A percentile compares a stretch with the other conserved stretches of the same genome.
Conservation (phyloP, 2,888 invertebrate genomes). For the Leptopilina syphax region DNA sequence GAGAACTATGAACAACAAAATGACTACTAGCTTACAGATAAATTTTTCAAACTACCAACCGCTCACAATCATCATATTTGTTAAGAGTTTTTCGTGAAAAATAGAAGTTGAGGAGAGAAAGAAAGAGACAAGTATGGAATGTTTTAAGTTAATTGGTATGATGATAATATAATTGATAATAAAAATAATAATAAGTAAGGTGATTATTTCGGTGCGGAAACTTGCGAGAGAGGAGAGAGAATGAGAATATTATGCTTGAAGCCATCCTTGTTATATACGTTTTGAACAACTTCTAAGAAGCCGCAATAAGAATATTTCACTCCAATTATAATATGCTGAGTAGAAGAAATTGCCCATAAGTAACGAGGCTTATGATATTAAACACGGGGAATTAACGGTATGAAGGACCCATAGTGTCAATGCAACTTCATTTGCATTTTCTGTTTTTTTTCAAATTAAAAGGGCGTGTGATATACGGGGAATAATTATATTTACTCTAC, state of each 20-base stretch:
- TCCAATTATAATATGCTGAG: constrained; percentile 15
- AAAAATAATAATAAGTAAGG: neutral
- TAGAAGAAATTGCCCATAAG: constrained; percentile 18
- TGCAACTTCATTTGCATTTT: constrained; percentile 15
- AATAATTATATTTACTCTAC: constrained; percentile 1
- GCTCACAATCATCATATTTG: neutral
- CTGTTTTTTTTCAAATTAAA: too few species aligned
- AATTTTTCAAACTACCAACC: neutral
- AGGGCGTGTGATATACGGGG: neutral
- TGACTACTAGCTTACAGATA: neutral
- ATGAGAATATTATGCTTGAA: neutral
- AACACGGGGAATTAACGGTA: constrained; percentile 15
- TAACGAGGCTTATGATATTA: neutral
- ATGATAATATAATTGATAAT: neutral
- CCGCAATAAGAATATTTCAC: constrained; percentile 6
- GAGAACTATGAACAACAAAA: neutral
- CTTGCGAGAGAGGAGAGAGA: too few species aligned
- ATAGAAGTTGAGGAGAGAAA: neutral
- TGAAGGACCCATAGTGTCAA: constrained; percentile 2
- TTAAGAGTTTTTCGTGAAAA: constrained; percentile 5
- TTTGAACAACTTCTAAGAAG: neutral
- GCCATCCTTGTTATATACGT: constrained; percentile 23
- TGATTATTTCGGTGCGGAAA: constrained; percentile 19
- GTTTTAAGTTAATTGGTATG: neutral
- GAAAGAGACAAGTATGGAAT: neutral